A percentile compares a stretch with the other conserved stretches of the same genome.
These are phyloP conservation scores for Chiloscyllium plagiosum DNA, from an alignment of 2,113 vertebrate species.

Conservation along the genomic window DNA sequence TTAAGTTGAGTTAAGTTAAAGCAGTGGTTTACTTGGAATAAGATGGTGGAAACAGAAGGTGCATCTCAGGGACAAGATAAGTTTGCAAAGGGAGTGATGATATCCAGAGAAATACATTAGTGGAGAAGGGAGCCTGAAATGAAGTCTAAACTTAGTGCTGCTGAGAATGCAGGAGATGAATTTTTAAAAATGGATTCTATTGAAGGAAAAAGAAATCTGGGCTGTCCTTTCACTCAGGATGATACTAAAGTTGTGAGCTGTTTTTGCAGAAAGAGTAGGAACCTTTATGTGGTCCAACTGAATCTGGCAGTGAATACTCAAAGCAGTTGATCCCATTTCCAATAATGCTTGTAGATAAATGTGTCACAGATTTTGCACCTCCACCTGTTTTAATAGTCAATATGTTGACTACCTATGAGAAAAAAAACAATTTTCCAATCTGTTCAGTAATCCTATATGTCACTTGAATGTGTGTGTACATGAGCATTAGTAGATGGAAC, in stretches of 20 bases:
- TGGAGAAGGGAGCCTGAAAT: too few species aligned
- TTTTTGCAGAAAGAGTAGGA: background rate
- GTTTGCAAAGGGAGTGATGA: too few species aligned
- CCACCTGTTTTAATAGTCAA: background rate
- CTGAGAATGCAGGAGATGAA: background rate
- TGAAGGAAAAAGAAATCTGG: too few species aligned
- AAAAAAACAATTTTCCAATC: background rate
- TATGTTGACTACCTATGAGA: background rate
- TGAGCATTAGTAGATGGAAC: background rate
- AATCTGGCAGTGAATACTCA: background rate
- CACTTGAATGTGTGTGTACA: background rate
- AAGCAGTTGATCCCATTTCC: background rate
- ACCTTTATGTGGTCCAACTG: background rate
- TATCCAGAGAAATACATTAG: too few species aligned
- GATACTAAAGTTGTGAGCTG: background rate
- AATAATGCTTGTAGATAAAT: background rate
- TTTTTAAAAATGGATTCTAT: too few species aligned
- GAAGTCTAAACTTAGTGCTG: background rate
- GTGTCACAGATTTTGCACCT: background rate
- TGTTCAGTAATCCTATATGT: background rate
- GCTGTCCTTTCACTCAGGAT: background rate
- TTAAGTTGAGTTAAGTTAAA: too few species aligned
- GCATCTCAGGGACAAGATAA: too few species aligned
- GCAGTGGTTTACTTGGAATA: too few species aligned
- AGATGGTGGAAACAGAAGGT: too few species aligned